Evolutionary conservation across 2,888 invertebrate species (phyloP), one percentile per base, ranked within the genome.

Genomic region (Epirrhoe alternata): DNA sequence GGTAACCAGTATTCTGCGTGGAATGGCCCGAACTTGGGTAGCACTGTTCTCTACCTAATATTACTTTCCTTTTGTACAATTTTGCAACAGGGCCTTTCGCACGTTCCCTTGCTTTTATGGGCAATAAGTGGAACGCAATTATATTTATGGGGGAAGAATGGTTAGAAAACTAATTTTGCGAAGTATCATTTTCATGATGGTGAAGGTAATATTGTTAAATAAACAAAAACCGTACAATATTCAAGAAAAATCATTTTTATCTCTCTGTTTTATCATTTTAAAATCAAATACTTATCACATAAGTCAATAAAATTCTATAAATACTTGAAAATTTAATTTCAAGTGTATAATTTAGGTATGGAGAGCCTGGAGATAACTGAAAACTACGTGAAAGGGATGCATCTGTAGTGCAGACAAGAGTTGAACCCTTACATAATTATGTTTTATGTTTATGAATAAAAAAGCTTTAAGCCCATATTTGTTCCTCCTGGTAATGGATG

Each of bases 11-110:
- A 54, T 66, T 51, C 54, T 30, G 30, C 14, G 45, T 62, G 24
- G 45, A 35, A n/a, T 52, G 31, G 8, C 35, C 33, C 47, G 58
- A 17, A 31, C 50, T 17, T 42, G 35, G 63, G 61, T 54, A 61
- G 64, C 54, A 68, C 68, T 64, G 63, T 64, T 58, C 56, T 64
- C 57, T 67, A 63, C 63, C 60, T 90, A 89, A 92, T 92, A 92
- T 91, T 90, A 90, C 90, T 91, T 92, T 92, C 89, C 91, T 92
- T 92, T 92, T 92, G 92, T 92, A 92, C 92, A 92, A 92, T 92
- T 93, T 92, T 92, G 92, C 90, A 92, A 91, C 89, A 87, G 88
- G 86, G 86, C 88, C 90, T 87, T 92, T 92, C 88, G 91, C 92
- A 92, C 93, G 92, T 92, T 90, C 90, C 88, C 87, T 89, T 86